Conservation (phyloP, 1,140 invertebrate species). For the Cotesia vestalis region DNA sequence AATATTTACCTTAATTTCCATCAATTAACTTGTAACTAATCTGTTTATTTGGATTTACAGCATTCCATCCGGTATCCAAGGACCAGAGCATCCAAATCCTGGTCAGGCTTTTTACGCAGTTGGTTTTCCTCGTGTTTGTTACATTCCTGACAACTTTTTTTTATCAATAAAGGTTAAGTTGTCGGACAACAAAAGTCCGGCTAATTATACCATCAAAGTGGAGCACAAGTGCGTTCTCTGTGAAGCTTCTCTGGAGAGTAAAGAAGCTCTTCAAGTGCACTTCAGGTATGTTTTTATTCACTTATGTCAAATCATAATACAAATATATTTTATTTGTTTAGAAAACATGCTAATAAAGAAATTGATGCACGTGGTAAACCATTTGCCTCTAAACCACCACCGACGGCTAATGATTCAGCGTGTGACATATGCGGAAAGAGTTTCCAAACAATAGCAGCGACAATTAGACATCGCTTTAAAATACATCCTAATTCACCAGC, state of each 20-base stretch:
- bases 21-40: too few relatives aligned
- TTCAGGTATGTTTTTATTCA: constrained; percentile 58
- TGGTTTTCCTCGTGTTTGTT: constrained; percentile 83
- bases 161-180: constrained; percentile 22
- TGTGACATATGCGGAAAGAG: constrained; percentile 72
- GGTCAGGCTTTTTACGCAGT: constrained; percentile 85
- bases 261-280: constrained; percentile 65
- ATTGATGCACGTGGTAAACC: constrained; percentile 61
- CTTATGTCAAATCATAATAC: neutral
- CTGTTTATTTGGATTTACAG: constrained; percentile 61
- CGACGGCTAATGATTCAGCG: constrained; percentile 44
- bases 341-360: constrained; percentile 68
- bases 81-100: constrained; percentile 80
- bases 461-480: constrained; percentile 75
- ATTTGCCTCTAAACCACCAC: constrained; percentile 7
- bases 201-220: constrained; percentile 49
- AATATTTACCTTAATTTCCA: too few relatives aligned
- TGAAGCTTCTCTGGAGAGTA: constrained; percentile 60
- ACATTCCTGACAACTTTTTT: constrained; percentile 76
- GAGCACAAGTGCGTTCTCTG: constrained; percentile 65
- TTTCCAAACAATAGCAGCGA: constrained; percentile 71
- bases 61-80: constrained; percentile 85
- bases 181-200: constrained; percentile 27
- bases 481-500: constrained; percentile 71
- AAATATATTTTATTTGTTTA: constrained; percentile 39